Percentiles rank a stretch among this genome's conserved stretches.
These are phyloP conservation scores for Pterobdella sp. DNA, from an alignment of 2,888 invertebrate species.

Conservation along the genomic window DNA sequence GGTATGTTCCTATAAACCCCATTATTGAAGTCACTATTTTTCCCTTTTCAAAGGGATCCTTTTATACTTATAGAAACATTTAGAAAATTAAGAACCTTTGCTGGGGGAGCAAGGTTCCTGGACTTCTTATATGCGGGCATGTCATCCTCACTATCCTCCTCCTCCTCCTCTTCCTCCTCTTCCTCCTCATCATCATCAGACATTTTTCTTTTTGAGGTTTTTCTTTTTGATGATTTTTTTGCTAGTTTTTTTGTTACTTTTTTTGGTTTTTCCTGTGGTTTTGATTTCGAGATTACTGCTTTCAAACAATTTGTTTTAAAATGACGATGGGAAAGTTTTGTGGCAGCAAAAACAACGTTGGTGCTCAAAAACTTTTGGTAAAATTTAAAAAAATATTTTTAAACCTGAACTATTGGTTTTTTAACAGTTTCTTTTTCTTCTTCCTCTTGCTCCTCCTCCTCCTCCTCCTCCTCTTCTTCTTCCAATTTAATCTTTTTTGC, in stretches of 20 bases:
- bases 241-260: neutral
- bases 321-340: neutral
- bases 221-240: neutral
- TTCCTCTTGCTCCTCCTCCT: slow-evolving; percentile 36
- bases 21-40: too few species aligned
- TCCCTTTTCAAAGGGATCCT: too few species aligned
- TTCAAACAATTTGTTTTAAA: neutral
- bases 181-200: slow-evolving; percentile 34
- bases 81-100: too few species aligned
- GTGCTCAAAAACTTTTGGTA: neutral
- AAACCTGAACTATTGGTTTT: neutral
- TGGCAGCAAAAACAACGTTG: neutral
- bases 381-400: neutral
- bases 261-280: neutral
- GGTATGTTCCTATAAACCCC: too few species aligned
- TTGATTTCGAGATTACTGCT: neutral
- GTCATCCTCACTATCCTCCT: slow-evolving; percentile 12
- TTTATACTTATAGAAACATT: too few species aligned
- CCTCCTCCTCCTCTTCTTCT: slow-evolving; percentile 37
- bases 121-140: neutral
- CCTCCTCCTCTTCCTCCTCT: slow-evolving; percentile 36
- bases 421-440: slow-evolving; percentile 33
- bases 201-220: slow-evolving; percentile 12
- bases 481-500: slow-evolving; percentile 35
- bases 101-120: neutral